Base-by-base conservation (phyloP, 1,140 invertebrate species). In the Danaus plexippus region DNA sequence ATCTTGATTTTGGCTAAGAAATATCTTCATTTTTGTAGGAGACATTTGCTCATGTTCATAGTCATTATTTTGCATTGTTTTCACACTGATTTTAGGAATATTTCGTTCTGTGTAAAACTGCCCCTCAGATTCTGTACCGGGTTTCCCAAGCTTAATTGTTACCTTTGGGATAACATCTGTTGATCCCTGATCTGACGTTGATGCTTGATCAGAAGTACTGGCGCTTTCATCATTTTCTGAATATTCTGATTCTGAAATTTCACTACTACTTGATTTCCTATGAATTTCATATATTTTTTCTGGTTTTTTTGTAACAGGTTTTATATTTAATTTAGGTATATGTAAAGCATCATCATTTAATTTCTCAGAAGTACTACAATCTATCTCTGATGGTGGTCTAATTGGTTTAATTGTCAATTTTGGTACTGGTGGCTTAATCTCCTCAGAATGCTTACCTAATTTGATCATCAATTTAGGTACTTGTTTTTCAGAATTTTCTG, bases 161-260 rank as follows among this genome's bases (percentile, higher is more conserved):
- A 88, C 79, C 73, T 87, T 87, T 32, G 85, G 87, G 45, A 87
- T 71, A 51, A 75, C 42, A 63, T 85, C 83, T 52, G 66, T 59
- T 46, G 73, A 52, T 12, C 76, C 77, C 58, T 83, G 76, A 64
- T 87, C 82, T 45, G 81, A 85, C 6, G 78, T 66, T 41, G 82
- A 84, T 13, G 81, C 71, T 54, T 84, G 80, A 59, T 85, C 82
- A 44, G 85, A 86, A 47, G 83, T 85, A 61, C 81, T 86, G 32
- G 78, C 70, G 49, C 71, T 81, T 59, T 87, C 81, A 80, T 88
- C 86, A 80, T 86, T 88, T 74, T 88, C 85, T 43, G 86, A 88
- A 67, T 72, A 81, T 71, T 88, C 86, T 9, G 85, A 87, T 71
- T 88, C 86, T 40, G 86, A 88, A 67, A 88, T 81, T 73, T 88